Percentiles rank a stretch among this genome's conserved stretches.
Conservation (phyloP, 2,888 invertebrate species). For the Suillia variegata region DNA sequence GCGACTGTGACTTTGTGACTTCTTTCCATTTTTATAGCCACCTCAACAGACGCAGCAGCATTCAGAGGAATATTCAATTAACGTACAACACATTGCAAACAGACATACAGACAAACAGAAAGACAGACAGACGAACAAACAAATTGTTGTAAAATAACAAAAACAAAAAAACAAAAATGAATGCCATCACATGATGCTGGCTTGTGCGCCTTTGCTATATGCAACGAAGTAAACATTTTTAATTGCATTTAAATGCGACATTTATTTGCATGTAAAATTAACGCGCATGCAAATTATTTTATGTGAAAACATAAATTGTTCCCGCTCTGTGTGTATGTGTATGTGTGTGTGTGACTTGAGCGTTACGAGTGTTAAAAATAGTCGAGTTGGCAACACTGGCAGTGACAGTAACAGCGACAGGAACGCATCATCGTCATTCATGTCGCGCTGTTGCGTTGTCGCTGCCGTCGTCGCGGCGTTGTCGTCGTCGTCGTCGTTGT, state of each 20-base stretch:
- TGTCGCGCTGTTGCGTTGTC: background rate
- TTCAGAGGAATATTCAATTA: too few relatives aligned
- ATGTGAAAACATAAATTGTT: conserved; percentile 29
- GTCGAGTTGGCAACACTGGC: background rate
- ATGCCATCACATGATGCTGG: conserved; percentile 18
- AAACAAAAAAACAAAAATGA: too few relatives aligned
- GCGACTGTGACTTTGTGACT: too few relatives aligned
- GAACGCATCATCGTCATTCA: background rate
- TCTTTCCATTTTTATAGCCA: too few relatives aligned
- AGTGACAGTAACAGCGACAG: background rate
- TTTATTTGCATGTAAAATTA: conserved; percentile 59
- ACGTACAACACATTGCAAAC: too few relatives aligned
- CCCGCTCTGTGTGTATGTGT: background rate
- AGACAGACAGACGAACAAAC: too few relatives aligned
- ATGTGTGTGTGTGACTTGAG: background rate
- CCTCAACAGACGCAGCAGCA: too few relatives aligned
- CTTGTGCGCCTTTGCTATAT: conserved; percentile 27
- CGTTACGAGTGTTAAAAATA: background rate
- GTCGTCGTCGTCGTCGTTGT: background rate
- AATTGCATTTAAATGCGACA: conserved; percentile 60
- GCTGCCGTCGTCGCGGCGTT: background rate
- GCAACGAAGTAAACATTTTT: conserved; percentile 51
- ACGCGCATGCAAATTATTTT: conserved; percentile 54
- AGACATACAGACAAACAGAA: too few relatives aligned
- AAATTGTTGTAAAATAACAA: too few relatives aligned